Conservation (phyloP, 2,113 vertebrate genomes). For the Riparia riparia region DNA sequence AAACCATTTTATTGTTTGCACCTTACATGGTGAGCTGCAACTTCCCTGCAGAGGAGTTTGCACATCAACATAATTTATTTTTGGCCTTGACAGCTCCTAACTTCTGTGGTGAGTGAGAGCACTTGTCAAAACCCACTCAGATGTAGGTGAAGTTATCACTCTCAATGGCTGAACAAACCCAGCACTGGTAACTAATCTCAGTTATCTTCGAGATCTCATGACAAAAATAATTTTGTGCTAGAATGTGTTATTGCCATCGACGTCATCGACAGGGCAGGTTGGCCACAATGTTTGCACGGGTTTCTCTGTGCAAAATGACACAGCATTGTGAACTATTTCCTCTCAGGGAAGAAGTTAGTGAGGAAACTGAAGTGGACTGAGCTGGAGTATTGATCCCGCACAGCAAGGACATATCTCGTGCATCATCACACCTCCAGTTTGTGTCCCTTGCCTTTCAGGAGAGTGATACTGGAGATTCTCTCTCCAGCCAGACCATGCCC, state of each 20-base stretch:
- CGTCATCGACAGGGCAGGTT: background rate
- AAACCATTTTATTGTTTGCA: background rate
- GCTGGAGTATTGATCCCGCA: background rate
- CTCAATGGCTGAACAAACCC: background rate
- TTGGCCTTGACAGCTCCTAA: background rate
- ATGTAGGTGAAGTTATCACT: background rate
- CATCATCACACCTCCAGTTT: background rate
- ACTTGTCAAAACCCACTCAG: background rate
- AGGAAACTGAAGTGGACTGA: background rate
- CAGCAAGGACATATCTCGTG: accelerated
- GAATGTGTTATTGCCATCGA: background rate
- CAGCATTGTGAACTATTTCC: background rate
- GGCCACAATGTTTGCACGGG: background rate
- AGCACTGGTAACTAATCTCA: background rate
- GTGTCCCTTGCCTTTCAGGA: background rate
- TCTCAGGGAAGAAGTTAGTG: background rate
- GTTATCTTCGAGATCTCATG: background rate
- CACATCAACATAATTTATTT: background rate
- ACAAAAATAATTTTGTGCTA: background rate
- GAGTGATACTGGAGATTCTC: accelerated
- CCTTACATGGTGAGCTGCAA: background rate
- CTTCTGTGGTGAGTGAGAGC: background rate
- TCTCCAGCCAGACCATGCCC: background rate
- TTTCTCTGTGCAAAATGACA: background rate
- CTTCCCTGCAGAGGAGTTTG: background rate